A percentile compares a stretch with the other conserved stretches of the same genome.
These are phyloP conservation scores for Lacerta bilineata DNA, from an alignment of 2,797 vertebrate genomes.

Conservation along the genomic window DNA sequence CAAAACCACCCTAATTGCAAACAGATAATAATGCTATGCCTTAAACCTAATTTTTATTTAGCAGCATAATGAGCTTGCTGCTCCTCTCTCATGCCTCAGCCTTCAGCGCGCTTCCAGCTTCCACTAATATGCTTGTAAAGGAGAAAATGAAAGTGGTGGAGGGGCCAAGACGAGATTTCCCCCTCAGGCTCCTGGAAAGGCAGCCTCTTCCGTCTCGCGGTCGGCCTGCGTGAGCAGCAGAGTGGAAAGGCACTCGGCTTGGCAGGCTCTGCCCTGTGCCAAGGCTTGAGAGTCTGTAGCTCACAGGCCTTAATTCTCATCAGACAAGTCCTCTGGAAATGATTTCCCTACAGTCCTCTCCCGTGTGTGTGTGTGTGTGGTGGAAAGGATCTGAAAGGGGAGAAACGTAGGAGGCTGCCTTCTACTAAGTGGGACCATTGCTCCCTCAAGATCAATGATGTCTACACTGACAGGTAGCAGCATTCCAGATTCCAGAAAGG, in stretches of 20 bases:
- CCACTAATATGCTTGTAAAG: conserved; percentile 15
- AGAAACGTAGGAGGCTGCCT: no score
- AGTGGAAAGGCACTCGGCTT: background rate
- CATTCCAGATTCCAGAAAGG: no score
- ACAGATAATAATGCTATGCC: no score
- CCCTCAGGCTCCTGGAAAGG: background rate
- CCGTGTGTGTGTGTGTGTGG: no score
- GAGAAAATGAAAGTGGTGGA: conserved; percentile 15
- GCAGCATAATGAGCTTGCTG: background rate
- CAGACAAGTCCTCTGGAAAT: background rate
- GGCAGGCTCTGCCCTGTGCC: conserved; percentile 1
- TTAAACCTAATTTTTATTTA: no score
- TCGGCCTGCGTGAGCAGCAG: background rate
- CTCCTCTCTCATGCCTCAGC: background rate
- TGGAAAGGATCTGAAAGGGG: no score
- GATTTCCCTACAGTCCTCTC: background rate
- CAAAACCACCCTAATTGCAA: no score
- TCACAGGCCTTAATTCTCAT: background rate
- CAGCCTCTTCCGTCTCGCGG: background rate
- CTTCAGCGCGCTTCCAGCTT: background rate
- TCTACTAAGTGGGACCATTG: no score
- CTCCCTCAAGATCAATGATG: no score
- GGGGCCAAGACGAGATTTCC: background rate
- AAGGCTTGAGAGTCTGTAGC: background rate
- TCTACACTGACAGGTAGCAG: no score